Evolutionary conservation across 2,113 vertebrate species (phyloP).

Genomic region (Lampris incognitus): DNA sequence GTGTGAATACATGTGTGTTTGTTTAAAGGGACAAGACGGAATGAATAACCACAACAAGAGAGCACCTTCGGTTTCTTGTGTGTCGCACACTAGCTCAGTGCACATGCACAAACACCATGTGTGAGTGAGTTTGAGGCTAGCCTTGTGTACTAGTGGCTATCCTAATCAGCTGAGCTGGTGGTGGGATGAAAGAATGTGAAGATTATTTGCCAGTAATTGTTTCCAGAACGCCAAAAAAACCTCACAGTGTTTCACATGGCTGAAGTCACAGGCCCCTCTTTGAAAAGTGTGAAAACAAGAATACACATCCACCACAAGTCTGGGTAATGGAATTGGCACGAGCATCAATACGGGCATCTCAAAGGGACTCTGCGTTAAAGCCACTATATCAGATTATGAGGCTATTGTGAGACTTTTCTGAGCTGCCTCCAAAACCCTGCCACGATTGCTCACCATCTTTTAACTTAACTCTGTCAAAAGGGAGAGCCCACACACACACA

Average conservation of each 20-base stretch:
- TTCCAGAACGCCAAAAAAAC: conserved; percentile 68
- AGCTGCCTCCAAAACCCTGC: background rate
- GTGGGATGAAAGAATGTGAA: conserved; percentile 76
- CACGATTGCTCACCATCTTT: conserved; percentile 21
- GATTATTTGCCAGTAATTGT: conserved; percentile 75
- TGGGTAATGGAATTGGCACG: conserved; percentile 26
- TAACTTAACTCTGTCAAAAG: background rate
- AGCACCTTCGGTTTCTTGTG: conserved; percentile 40
- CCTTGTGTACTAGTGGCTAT: conserved; percentile 65
- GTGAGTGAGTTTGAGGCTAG: conserved; percentile 57
- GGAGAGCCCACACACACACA: background rate
- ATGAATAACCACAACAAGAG: conserved; percentile 23
- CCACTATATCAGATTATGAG: conserved; percentile 12
- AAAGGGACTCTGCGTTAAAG: conserved; percentile 16
- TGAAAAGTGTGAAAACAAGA: background rate
- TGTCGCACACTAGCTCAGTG: background rate
- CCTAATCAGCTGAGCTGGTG: conserved; percentile 77
- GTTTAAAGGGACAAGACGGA: background rate
- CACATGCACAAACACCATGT: conserved; percentile 22
- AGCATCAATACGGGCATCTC: conserved; percentile 3
- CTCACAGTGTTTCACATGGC: conserved; percentile 52
- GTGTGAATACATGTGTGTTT: conserved; percentile 9
- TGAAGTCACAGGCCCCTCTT: conserved; percentile 1
- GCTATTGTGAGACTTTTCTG: background rate
- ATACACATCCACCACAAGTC: conserved; percentile 14